Evolutionary conservation across 2,888 invertebrate species (phyloP).

Genomic region (Callinectes sapidus): DNA sequence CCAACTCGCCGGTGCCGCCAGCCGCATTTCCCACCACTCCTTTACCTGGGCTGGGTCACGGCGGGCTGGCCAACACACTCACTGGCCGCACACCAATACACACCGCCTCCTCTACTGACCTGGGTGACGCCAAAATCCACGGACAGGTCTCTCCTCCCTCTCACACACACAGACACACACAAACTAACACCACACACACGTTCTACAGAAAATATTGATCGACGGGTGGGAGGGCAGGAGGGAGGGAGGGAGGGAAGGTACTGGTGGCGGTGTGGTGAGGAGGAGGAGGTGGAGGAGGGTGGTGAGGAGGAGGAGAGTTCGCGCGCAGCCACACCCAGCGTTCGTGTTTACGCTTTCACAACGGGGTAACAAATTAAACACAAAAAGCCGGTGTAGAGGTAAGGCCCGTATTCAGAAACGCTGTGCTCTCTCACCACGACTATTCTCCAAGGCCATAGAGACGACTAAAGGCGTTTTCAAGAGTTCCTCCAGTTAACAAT

Average conservation of each 20-base stretch:
- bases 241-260: constrained; percentile 15
- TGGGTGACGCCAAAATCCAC: constrained; percentile 28
- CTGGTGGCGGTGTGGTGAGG: background rate
- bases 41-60: background rate
- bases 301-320: constrained; percentile 28
- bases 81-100: background rate
- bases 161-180: constrained; percentile 42
- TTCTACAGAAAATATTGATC: constrained; percentile 47
- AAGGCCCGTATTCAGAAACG: too few species aligned
- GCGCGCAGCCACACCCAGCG: constrained; percentile 61
- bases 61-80: background rate
- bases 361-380: background rate
- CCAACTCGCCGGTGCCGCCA: background rate
- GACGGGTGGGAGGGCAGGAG: constrained; percentile 35
- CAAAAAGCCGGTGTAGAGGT: background rate
- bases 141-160: constrained; percentile 39
- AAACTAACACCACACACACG: constrained; percentile 51
- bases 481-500: too few species aligned
- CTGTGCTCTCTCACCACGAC: too few species aligned
- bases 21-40: background rate
- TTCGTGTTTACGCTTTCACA: constrained; percentile 35
- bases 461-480: too few species aligned
- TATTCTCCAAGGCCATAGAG: too few species aligned
- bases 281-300: background rate
- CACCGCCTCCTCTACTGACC: background rate